Conservation (phyloP, 2,113 vertebrate species). For the Percopsis transmontana region DNA sequence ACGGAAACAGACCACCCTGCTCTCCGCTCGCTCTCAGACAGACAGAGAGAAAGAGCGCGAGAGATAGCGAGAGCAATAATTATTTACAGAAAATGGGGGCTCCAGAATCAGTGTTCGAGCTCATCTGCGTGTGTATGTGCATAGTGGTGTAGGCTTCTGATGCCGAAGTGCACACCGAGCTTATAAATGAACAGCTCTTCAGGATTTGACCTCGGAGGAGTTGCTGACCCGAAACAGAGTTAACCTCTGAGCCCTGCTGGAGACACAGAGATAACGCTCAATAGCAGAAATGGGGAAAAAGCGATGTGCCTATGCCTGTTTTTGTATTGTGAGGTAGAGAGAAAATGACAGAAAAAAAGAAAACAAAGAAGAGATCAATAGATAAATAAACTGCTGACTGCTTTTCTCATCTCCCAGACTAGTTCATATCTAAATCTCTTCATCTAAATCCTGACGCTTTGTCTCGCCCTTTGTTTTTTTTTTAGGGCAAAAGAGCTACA, state of each 20-base stretch:
- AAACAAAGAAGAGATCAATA: constrained; percentile 58
- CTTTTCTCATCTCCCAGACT: constrained; percentile 44
- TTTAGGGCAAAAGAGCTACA: constrained; percentile 19
- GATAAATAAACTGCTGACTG: constrained; percentile 49
- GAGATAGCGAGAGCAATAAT: not conserved
- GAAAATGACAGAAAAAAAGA: constrained; percentile 33
- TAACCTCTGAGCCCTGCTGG: constrained; percentile 40
- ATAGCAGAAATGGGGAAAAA: constrained; percentile 9
- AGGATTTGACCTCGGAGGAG: constrained; percentile 35
- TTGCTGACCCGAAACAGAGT: constrained; percentile 32
- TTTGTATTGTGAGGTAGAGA: constrained; percentile 20
- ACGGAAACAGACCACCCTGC: constrained; percentile 43
- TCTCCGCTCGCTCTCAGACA: not conserved
- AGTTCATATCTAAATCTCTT: constrained; percentile 53
- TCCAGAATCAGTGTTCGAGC: no score
- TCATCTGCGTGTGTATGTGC: constrained; percentile 3
- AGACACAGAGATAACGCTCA: constrained; percentile 1
- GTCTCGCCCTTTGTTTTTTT: constrained; percentile 29
- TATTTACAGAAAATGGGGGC: constrained; percentile 16
- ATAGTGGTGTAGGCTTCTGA: constrained; percentile 2
- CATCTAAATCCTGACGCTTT: constrained; percentile 49
- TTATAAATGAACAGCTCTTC: constrained; percentile 36
- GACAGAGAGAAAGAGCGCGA: not conserved
- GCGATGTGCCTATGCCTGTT: constrained; percentile 10
- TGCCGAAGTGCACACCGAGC: constrained; percentile 15